phyloP scores from a whole-genome alignment of 2,113 vertebrate genomes.

The Lanius ludovicianus region DNA sequence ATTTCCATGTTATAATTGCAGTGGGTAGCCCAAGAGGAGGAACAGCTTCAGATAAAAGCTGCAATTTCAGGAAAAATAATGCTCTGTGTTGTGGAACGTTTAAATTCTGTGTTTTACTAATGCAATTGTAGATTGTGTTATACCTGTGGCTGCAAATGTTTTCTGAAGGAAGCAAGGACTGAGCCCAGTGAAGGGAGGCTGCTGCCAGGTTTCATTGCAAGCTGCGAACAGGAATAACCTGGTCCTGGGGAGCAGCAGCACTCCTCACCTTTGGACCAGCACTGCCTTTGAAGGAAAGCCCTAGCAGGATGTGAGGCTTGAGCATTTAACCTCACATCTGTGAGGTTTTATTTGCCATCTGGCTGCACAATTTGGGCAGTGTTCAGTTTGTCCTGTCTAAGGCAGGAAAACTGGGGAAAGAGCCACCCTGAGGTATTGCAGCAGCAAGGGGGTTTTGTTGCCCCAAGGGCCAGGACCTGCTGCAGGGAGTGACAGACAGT shows the following conservation, averaged over 20 bases:
- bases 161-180: not conserved
- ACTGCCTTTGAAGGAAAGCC: not conserved
- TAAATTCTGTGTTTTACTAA: not conserved
- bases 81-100: not conserved
- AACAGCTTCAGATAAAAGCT: not conserved
- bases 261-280: not conserved
- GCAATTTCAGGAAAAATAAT: not conserved
- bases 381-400: not conserved
- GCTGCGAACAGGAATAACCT: not conserved
- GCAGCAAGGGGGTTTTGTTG: not conserved
- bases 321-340: not conserved
- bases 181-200: not conserved
- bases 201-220: not conserved
- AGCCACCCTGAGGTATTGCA: not conserved
- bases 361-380: not conserved
- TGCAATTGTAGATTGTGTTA: fast-evolving
- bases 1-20: not conserved
- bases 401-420: not conserved
- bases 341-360: not conserved
- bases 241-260: not conserved
- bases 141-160: not conserved
- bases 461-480: not conserved
- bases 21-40: not conserved
- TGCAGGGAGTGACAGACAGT: not conserved
- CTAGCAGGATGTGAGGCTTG: not conserved